phyloP scores from a whole-genome alignment of 2,797 vertebrate species.

The Micromesistius poutassou region DNA sequence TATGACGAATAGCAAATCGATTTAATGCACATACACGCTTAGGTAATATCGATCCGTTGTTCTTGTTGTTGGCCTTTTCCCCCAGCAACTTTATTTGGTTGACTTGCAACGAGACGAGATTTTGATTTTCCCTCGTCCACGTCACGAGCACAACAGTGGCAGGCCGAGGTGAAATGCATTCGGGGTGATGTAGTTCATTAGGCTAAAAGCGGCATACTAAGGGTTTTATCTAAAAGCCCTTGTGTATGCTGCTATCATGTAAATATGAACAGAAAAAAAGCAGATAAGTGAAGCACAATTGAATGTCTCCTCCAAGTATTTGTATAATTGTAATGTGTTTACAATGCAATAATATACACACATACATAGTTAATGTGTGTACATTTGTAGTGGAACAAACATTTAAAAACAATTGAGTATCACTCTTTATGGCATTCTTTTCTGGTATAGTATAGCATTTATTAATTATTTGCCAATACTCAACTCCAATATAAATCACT shows the following conservation, averaged over 20 bases:
- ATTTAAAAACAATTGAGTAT: background rate
- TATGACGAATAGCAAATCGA: background rate
- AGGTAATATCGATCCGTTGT: background rate
- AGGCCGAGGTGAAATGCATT: constrained; percentile 7
- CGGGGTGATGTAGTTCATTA: constrained; percentile 38
- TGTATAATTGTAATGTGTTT: background rate
- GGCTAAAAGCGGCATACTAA: background rate
- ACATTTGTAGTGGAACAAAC: background rate
- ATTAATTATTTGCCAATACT: too few species aligned
- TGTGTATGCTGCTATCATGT: background rate
- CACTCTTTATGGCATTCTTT: background rate
- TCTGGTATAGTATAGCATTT: background rate
- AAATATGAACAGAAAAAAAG: background rate
- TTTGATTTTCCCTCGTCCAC: constrained; percentile 51
- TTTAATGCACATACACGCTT: background rate
- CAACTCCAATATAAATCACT: too few species aligned
- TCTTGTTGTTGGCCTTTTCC: background rate
- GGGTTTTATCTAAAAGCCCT: background rate
- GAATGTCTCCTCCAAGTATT: background rate
- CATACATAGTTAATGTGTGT: background rate
- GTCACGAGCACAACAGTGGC: constrained; percentile 14
- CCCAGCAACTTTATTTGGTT: background rate
- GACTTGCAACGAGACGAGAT: background rate
- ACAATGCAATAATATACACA: background rate
- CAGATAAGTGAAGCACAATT: background rate